Evolutionary conservation across 37 sponge, comb jelly and placozoan genomes (phyloP), one percentile per base, ranked within the genome.

Genomic region (Tethya wilhelma): DNA sequence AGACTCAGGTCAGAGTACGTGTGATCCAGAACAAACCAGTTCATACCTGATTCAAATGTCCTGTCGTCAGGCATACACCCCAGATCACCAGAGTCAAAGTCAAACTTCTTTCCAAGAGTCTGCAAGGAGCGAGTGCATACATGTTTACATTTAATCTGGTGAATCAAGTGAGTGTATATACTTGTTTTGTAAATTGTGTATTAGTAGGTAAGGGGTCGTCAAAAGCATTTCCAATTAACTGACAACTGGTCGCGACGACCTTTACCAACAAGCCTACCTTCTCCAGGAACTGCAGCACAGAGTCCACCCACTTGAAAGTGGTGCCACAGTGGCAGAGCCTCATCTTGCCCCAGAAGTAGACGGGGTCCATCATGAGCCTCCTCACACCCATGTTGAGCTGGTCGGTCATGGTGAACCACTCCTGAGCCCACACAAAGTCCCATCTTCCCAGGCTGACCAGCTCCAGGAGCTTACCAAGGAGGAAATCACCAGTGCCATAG

Each of bases 341-440:
- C 88, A 87, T 87, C 42, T 63, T 71, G 19, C 64, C 88, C 74
- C 83, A 81, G 74, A 80, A 79, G 71, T 81, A 87, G 43, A 87
- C 82, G 23, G 88, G 88, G 44, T 87, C 88, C 31, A 87, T 45
- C 88, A 87, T 87, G 25, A 87, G 81, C n/a, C 75, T 49, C 1
- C 88, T 46, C 1, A 81, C 60, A 0, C 88, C 88, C 82, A 87
- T 81, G 74, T 87, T 81, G 7, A 87, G 75, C 69, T 87, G 88
- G 67, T 87, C 88, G 4, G 88, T 87, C 77, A 87, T 73, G 32
- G 88, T 75, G 76, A 87, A 87, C 70, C 76, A 87, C 88, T 87
- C 82, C 80, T 87, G 88, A 3, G 88, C 88, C 88, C 88, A 87
- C 32, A 87, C 82, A 69, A 87, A 81, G 49, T 87, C 71, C 88